Percentiles rank a stretch among this genome's conserved stretches.
Evolutionary conservation across 2,888 invertebrate species (phyloP).

Genomic region (Sturmia bella): DNA sequence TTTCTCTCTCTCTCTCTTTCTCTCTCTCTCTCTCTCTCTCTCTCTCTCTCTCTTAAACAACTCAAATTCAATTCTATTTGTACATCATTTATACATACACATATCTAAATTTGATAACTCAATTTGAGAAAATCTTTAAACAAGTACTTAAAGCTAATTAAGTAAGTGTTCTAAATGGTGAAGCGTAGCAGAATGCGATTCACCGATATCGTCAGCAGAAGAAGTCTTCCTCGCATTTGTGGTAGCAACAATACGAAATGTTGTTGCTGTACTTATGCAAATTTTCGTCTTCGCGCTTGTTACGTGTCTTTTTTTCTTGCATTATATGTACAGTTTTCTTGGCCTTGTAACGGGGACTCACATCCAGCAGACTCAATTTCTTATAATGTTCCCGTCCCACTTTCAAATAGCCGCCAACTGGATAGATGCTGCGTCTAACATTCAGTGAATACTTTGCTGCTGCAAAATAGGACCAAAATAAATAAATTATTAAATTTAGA

Average conservation of each 20-base stretch:
- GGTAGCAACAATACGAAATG: conserved; percentile 78
- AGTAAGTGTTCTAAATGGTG: background rate
- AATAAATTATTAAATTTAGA: background rate
- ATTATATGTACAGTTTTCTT: conserved; percentile 74
- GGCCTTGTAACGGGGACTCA: conserved; percentile 78
- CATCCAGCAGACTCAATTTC: conserved; percentile 75
- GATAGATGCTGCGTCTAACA: conserved; percentile 77
- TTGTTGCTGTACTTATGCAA: conserved; percentile 71
- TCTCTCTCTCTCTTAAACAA: conserved; percentile 28
- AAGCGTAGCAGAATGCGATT: background rate
- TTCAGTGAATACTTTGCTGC: conserved; percentile 75
- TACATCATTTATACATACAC: conserved; percentile 34
- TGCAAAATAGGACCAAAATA: conserved; percentile 68
- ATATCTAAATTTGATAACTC: conserved; percentile 15
- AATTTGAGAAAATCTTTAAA: background rate
- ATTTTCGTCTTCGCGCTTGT: conserved; percentile 75
- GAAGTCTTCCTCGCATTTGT: conserved; percentile 79
- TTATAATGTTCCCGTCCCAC: conserved; percentile 76
- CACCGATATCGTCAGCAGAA: conserved; percentile 73
- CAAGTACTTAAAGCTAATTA: conserved; percentile 24
- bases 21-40: background rate
- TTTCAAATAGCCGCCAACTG: conserved; percentile 79
- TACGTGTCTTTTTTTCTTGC: conserved; percentile 74
- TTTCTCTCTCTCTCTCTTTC: background rate
- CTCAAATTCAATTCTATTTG: conserved; percentile 29